Evolutionary conservation across 2,888 invertebrate species (phyloP).

Genomic region (Leptopilina syphax): DNA sequence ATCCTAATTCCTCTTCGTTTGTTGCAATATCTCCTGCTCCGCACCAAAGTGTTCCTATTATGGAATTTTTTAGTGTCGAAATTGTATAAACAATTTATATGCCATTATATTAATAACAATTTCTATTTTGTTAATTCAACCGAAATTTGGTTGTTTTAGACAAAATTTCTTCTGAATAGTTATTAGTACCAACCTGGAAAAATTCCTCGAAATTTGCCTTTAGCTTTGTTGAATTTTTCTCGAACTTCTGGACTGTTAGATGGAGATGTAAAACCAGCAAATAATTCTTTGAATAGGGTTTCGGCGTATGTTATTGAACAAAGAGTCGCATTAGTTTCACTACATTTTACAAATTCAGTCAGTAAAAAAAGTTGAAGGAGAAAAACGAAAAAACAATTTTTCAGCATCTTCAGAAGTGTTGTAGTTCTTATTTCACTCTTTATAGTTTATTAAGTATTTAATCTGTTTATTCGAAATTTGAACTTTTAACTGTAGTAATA

Average conservation of each 20-base stretch:
- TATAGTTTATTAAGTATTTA: no score
- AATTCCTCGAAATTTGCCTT: slow-evolving; percentile 7
- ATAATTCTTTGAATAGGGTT: slow-evolving; percentile 23
- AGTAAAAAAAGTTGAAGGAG: neutral
- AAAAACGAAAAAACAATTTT: neutral
- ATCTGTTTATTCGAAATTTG: no score
- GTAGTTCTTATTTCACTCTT: no score
- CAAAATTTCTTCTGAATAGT: no score
- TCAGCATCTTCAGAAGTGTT: slow-evolving; percentile 5
- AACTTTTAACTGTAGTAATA: no score
- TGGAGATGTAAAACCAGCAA: neutral
- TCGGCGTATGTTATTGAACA: slow-evolving; percentile 24
- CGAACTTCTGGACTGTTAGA: neutral
- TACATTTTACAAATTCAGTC: neutral
- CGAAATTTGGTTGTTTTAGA: no score
- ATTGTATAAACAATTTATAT: no score
- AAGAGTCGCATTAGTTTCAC: neutral
- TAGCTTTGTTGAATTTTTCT: slow-evolving; percentile 19
- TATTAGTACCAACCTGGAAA: slow-evolving; percentile 12
- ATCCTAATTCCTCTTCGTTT: slow-evolving; percentile 80
- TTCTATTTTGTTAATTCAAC: no score
- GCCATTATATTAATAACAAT: no score
- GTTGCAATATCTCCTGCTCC: slow-evolving; percentile 82
- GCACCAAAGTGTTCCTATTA: slow-evolving; percentile 84
- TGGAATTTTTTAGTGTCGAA: neutral